phyloP scores from a whole-genome alignment of 2,797 vertebrate species.

The Ptychadena robeensis region DNA sequence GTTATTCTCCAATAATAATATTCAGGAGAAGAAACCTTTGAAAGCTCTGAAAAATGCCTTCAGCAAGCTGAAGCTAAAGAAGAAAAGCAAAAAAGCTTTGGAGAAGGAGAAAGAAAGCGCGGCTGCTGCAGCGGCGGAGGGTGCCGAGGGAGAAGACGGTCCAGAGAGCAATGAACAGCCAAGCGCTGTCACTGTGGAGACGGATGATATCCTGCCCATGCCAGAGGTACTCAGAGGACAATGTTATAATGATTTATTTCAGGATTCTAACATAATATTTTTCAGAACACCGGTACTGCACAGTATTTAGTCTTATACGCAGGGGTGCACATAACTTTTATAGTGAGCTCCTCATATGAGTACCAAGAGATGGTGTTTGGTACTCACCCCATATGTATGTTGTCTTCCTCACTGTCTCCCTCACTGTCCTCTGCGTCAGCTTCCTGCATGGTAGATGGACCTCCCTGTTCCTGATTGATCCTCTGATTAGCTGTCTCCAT shows the following conservation, averaged over 20 bases:
- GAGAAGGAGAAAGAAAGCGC: conserved; percentile 68
- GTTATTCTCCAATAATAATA: conserved; percentile 74
- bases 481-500: too few species aligned
- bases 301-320: too few species aligned
- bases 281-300: too few species aligned
- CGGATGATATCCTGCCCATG: conserved; percentile 87
- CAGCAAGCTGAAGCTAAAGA: conserved; percentile 79
- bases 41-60: conserved; percentile 73
- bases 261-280: neutral
- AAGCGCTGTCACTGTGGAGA: conserved; percentile 81
- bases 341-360: too few species aligned
- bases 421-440: too few species aligned
- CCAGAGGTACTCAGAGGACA: conserved; percentile 79
- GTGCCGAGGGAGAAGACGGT: conserved; percentile 49
- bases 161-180: conserved; percentile 77
- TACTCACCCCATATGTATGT: too few species aligned
- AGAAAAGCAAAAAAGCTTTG: conserved; percentile 81
- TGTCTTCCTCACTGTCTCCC: too few species aligned
- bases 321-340: too few species aligned
- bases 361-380: too few species aligned
- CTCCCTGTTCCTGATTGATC: too few species aligned
- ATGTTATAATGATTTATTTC: neutral
- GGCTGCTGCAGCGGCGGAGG: conserved; percentile 61
- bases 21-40: conserved; percentile 69
- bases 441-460: too few species aligned